Base-by-base conservation (phyloP, 2,797 vertebrate genomes). In the Paratrypauchen microcephalus region DNA sequence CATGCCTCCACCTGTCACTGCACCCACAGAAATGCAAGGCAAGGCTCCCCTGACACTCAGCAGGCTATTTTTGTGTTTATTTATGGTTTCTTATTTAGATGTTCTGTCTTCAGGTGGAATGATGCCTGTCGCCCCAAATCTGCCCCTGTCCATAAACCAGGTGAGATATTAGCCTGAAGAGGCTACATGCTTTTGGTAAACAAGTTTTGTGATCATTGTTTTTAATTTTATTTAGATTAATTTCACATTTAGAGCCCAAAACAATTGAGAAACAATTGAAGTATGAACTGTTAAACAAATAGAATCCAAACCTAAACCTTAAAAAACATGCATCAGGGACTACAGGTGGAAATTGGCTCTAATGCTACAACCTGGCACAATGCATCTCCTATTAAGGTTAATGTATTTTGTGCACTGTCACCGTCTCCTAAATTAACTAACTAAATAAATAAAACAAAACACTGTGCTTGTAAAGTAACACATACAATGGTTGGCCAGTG, bases 11-110 rank as follows among this genome's bases (percentile, higher is more conserved):
- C 86, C 88, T 52, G 2, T 65, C 72, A 78, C 65, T 69, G 58
- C 66, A 61, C 16, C 78, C 12, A 19, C 82, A 72, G 73, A 54
- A 60, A 75, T 89, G 68, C 90, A 77, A 80, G 88, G 91, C 91
- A 54, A 71, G 64, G 55, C n/a, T 70, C 72, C 19, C 12, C 28
- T 12, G 15, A n/a, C 62, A 62, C 8, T 21, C 41, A 0, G 59
- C 30, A 3, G 66, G 41, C 12, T 7, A 16, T 72, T 62, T 55
- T 19, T 52, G 32, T 64, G 16, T 64, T 48, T 48, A 23, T 64
- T 47, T 64, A 26, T 47, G 12, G 41, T 41, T 62, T 62, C 36
- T 64, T 66, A 52, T 32, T 0, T 45, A 16, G 1, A 59, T 11
- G 75, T 65, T 80, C 47, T 81, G 1, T 74, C 32, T 36, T 16